Base-by-base conservation (phyloP, 2,113 vertebrate species). In the Corythaeola cristata region DNA sequence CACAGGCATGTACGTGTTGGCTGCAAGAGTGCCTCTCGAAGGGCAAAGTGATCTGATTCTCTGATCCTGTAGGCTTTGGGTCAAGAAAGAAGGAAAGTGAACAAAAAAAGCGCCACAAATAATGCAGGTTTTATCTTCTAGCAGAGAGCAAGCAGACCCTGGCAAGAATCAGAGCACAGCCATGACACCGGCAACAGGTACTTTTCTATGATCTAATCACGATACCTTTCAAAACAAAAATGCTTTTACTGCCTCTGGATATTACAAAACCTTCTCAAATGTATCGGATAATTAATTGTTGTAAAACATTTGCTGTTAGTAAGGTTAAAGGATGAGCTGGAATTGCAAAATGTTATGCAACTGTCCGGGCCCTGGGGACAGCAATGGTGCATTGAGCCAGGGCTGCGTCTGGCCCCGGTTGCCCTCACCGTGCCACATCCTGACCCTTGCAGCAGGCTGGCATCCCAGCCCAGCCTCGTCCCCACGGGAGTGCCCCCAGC, bases 331-430 rank as follows among this genome's bases (percentile, higher is more conserved):
- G 49, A 64, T 60, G 53, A 75, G 11, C 37, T 37, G 27, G 37
- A 55, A 11, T 15, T 81, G n/a, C 67, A 49, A 26, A 39, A 20
- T 24, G 1, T 45, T 26, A 27, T 2, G 3, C 26, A 44, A 3
- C 6, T 33, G 11, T 16, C 5, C 6, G 15, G 41, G 27, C 6
- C 10, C 47, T 19, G 39, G 32, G 12, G 33, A 37, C 59, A 41
- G 4, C 3, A 5, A 22, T 28, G 64, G 45, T 8, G 12, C 15
- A 6, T 17, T 8, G n/a, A 12, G 27, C 26, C 0, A 0, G 4
- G 30, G 8, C 44, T 35, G 15, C 9, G 14, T 49, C 55, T 81
- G 33, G 53, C 8, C 9, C 24, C 8, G 5, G 12, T 9, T 50
- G 26, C 17, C 7, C 32, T 30, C 49, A 15, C 58, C 28, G 16